Evolutionary conservation across 1,140 invertebrate genomes (phyloP).

Genomic region (Drosophila jambulina): DNA sequence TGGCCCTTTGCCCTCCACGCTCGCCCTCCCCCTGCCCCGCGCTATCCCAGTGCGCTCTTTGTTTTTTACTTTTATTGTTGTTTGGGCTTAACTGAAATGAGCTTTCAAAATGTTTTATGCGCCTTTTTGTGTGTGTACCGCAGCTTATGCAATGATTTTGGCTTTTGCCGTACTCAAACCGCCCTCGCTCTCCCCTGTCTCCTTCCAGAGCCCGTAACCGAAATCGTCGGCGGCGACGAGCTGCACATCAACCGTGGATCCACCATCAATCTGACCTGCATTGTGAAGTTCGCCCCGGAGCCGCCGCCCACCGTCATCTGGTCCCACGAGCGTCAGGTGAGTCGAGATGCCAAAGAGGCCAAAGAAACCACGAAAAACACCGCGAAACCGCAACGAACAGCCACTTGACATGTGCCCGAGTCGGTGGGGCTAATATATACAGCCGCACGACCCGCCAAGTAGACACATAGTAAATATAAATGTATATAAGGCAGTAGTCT

Average conservation of each 20-base stretch:
- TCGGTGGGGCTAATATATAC: neutral
- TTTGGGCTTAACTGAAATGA: slow-evolving; percentile 56
- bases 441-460: neutral
- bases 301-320: slow-evolving; percentile 92
- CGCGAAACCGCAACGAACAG: slow-evolving; percentile 2
- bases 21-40: too few species aligned
- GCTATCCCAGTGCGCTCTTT: slow-evolving; percentile 4
- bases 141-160: slow-evolving; percentile 43
- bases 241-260: slow-evolving; percentile 94
- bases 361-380: slow-evolving; percentile 1
- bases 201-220: slow-evolving; percentile 91
- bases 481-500: too few species aligned
- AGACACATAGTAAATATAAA: neutral
- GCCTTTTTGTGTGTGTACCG: slow-evolving; percentile 38
- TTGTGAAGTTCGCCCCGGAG: slow-evolving; percentile 92
- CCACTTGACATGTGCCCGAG: slow-evolving; percentile 30
- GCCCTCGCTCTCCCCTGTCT: neutral
- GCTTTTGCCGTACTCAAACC: slow-evolving; percentile 7
- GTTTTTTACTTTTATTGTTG: slow-evolving; percentile 57
- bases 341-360: slow-evolving; percentile 10
- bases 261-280: slow-evolving; percentile 95
- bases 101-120: slow-evolving; percentile 65
- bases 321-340: slow-evolving; percentile 92
- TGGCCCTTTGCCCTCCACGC: slow-evolving; percentile 25
- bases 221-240: slow-evolving; percentile 92